phyloP scores from a whole-genome alignment of 2,113 vertebrate species.

The Nyctereutes procyonoides region DNA sequence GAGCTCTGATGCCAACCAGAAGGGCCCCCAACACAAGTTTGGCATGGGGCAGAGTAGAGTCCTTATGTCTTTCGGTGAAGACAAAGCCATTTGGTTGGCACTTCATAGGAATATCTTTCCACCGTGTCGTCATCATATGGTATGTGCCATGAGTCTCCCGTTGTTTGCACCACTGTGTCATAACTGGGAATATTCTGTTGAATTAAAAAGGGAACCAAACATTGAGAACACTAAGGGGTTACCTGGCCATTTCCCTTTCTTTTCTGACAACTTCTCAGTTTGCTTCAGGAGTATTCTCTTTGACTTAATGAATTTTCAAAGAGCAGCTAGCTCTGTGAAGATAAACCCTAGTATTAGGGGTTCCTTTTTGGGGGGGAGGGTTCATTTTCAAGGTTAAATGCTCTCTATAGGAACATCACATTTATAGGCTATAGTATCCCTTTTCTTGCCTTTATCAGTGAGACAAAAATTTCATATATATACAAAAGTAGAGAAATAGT shows the following conservation, averaged over 20 bases:
- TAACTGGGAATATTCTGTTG: constrained; percentile 89
- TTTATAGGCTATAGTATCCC: not conserved
- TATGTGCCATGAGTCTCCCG: constrained; percentile 93
- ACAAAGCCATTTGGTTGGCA: constrained; percentile 96
- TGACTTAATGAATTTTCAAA: constrained; percentile 45
- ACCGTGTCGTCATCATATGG: constrained; percentile 92
- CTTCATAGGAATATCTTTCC: constrained; percentile 90
- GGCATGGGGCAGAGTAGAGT: not conserved
- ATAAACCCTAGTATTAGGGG: not conserved
- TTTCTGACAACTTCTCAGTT: not conserved
- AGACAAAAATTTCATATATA: constrained; percentile 38
- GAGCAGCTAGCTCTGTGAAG: constrained; percentile 35
- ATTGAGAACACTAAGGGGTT: constrained; percentile 31
- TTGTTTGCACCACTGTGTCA: constrained; percentile 94
- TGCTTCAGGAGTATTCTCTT: not conserved
- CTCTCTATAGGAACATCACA: not conserved
- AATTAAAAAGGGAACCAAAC: constrained; percentile 60
- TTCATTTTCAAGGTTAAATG: constrained; percentile 37
- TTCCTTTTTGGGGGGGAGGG: not conserved
- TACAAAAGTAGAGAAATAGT: constrained; percentile 22
- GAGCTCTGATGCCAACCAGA: not conserved
- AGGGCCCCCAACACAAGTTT: not conserved
- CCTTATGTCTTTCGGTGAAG: constrained; percentile 82
- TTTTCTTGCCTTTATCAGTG: not conserved
- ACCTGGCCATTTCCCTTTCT: constrained; percentile 8